Conservation (phyloP, 2,797 vertebrate genomes). For the Sitta carolinensis region DNA sequence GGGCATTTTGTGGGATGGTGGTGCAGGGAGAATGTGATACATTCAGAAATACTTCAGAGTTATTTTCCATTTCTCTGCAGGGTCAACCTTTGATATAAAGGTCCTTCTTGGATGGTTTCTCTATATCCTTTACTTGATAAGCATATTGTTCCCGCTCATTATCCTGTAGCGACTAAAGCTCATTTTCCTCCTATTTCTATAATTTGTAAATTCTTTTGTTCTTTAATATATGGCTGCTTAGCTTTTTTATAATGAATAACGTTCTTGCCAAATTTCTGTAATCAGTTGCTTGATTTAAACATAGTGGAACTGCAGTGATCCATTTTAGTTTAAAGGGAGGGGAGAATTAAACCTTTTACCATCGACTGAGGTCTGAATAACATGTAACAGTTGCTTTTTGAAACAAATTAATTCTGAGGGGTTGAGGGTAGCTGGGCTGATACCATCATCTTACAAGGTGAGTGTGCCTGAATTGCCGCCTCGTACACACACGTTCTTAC, state of each 20-base stretch:
- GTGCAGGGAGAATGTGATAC: neutral
- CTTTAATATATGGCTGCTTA: neutral
- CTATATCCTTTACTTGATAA: neutral
- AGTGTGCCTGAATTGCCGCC: neutral
- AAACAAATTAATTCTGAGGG: neutral
- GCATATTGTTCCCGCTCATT: neutral
- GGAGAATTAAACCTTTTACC: neutral
- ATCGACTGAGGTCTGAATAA: neutral
- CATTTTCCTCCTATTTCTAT: neutral
- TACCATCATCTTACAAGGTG: accelerated
- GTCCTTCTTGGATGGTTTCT: neutral
- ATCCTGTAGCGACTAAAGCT: neutral
- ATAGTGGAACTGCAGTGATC: neutral
- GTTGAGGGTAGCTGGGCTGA: neutral
- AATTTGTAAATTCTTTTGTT: neutral
- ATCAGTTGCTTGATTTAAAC: neutral
- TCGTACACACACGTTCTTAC: accelerated
- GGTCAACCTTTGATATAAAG: neutral
- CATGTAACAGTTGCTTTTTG: neutral
- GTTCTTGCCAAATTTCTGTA: neutral
- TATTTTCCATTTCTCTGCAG: neutral
- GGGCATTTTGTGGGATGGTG: neutral
- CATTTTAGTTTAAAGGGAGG: neutral
- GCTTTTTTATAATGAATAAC: neutral
- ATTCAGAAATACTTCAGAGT: constrained; percentile 2